Conservation (phyloP, 2,888 invertebrate genomes). For the Callimorpha dominula region DNA sequence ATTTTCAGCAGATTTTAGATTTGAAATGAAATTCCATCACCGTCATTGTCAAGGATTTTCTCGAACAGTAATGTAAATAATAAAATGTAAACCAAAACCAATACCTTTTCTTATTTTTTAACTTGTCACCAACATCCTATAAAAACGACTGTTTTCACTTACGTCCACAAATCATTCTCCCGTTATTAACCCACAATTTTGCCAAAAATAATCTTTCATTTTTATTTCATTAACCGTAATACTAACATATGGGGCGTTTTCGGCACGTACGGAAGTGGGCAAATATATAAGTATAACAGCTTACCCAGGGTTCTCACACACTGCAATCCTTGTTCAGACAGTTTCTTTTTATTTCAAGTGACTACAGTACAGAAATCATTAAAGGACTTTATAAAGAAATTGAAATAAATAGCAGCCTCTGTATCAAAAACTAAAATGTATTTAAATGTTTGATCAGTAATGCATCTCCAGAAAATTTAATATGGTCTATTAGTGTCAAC, state of each 20-base stretch:
- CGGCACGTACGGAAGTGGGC: constrained; percentile 42
- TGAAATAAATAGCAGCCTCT: too few relatives aligned
- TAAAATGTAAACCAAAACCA: background rate
- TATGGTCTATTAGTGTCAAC: too few relatives aligned
- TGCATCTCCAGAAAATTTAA: too few relatives aligned
- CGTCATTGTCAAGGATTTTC: too few relatives aligned
- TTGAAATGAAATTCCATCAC: too few relatives aligned
- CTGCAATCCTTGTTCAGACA: background rate
- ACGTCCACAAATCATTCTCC: constrained; percentile 22
- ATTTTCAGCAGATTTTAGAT: too few relatives aligned
- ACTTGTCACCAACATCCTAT: constrained; percentile 6
- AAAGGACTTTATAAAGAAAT: too few relatives aligned
- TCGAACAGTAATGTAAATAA: background rate
- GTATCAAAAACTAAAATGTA: too few relatives aligned
- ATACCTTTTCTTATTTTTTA: background rate
- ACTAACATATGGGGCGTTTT: constrained; percentile 43
- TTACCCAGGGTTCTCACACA: constrained; percentile 14
- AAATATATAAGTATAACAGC: constrained; percentile 32
- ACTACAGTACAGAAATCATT: too few relatives aligned
- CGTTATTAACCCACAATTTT: constrained; percentile 40
- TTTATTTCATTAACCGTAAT: constrained; percentile 51
- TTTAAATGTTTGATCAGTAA: too few relatives aligned
- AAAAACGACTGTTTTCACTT: constrained; percentile 7
- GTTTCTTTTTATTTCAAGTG: background rate
- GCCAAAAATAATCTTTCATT: constrained; percentile 43